phyloP scores from a whole-genome alignment of 1,140 invertebrate species.

The Gyrodactylus bullatarudis region DNA sequence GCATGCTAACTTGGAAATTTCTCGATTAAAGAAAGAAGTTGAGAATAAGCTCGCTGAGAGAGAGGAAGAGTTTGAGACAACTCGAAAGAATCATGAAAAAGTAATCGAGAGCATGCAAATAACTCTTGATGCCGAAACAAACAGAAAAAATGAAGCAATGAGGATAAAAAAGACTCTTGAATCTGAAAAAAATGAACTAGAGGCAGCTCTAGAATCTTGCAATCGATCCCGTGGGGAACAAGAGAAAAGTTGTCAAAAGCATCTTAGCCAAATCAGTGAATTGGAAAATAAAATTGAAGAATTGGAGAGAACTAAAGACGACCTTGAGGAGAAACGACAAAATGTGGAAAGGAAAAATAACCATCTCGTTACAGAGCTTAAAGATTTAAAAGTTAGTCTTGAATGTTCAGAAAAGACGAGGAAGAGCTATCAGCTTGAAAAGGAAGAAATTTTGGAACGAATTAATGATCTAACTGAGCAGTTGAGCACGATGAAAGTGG shows the following conservation, averaged over 20 bases:
- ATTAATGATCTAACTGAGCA: constrained; percentile 69
- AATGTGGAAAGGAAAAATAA: constrained; percentile 64
- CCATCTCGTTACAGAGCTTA: constrained; percentile 54
- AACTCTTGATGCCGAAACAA: constrained; percentile 82
- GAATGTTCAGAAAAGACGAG: constrained; percentile 33
- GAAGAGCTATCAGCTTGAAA: constrained; percentile 55
- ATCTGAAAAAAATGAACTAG: constrained; percentile 89
- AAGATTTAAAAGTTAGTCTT: constrained; percentile 20
- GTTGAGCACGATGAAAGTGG: constrained; percentile 52
- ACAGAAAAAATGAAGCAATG: constrained; percentile 88
- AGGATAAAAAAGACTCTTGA: constrained; percentile 99
- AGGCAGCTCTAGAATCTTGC: constrained; percentile 44
- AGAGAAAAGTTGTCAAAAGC: constrained; percentile 87
- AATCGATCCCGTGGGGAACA: constrained; percentile 37
- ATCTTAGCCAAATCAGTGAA: constrained; percentile 62
- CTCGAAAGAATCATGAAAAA: constrained; percentile 83
- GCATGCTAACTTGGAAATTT: constrained; percentile 70
- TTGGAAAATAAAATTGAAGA: constrained; percentile 32
- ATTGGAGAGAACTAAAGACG: constrained; percentile 72
- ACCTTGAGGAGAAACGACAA: constrained; percentile 78
- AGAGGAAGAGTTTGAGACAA: constrained; percentile 99
- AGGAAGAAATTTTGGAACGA: constrained; percentile 77
- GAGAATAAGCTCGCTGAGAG: constrained; percentile 86
- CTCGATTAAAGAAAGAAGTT: constrained; percentile 83
- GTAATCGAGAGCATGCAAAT: constrained; percentile 97